Conservation (phyloP, 2,113 vertebrate species). For the Corynorhinus townsendii region DNA sequence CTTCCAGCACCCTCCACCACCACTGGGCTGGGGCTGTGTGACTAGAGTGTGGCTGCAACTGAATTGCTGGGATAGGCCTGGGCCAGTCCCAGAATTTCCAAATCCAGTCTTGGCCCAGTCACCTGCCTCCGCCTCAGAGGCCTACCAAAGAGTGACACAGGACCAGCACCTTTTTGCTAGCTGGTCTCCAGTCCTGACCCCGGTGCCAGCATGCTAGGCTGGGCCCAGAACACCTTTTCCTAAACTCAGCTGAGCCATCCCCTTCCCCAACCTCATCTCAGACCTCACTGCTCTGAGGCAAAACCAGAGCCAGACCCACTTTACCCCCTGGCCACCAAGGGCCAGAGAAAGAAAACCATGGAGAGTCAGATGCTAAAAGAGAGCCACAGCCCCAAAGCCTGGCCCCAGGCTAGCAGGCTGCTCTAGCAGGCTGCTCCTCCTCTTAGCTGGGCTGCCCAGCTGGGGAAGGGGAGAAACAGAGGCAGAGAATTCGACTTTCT, state of each 20-base stretch:
- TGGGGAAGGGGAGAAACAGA: not conserved
- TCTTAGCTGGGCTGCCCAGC: too few species aligned
- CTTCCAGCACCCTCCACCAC: not conserved
- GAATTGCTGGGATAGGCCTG: not conserved
- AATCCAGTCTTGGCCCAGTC: not conserved
- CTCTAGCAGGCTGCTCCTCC: not conserved
- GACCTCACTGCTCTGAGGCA: not conserved
- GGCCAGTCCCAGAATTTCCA: not conserved
- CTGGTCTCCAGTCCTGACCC: not conserved
- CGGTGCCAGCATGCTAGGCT: fast-evolving
- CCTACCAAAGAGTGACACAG: not conserved
- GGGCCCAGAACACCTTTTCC: not conserved
- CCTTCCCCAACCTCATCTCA: not conserved
- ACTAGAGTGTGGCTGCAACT: not conserved
- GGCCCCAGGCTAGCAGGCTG: not conserved
- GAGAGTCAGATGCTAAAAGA: not conserved
- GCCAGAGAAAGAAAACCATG: not conserved
- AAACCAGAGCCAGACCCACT: not conserved
- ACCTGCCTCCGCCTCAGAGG: not conserved
- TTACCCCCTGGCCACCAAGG: not conserved
- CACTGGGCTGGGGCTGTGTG: not conserved
- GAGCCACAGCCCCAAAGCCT: not conserved
- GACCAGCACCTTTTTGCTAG: not conserved
- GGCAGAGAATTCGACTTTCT: not conserved
- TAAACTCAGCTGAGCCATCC: not conserved